A percentile compares a stretch with the other conserved stretches of the same genome.
These are phyloP conservation scores for Dendrolimus punctatus DNA, from an alignment of 1,140 invertebrate species.

Conservation along the genomic window DNA sequence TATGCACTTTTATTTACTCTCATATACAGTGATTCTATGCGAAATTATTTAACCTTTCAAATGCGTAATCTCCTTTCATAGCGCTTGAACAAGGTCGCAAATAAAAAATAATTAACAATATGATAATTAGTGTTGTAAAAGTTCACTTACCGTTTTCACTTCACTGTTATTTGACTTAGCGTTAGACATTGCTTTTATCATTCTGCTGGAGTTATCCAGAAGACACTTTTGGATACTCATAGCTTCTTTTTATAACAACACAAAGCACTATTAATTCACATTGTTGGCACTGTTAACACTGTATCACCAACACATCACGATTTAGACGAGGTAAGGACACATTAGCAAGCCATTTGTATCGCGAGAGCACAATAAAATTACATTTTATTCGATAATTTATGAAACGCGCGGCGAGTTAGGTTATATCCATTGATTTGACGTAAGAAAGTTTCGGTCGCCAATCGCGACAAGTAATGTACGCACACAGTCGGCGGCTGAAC, in stretches of 20 bases:
- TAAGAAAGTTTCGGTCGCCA: constrained; percentile 53
- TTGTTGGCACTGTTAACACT: constrained; percentile 25
- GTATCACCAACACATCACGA: constrained; percentile 32
- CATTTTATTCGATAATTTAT: constrained; percentile 34
- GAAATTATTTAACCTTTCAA: no score
- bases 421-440: constrained; percentile 70
- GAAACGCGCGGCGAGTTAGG: constrained; percentile 50
- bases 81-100: constrained; percentile 14
- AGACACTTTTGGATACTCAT: constrained; percentile 69
- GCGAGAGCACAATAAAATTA: constrained; percentile 29
- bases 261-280: constrained; percentile 40
- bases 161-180: constrained; percentile 56
- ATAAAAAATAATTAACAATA: constrained; percentile 2
- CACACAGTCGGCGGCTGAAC: constrained; percentile 20
- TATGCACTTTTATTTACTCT: no score
- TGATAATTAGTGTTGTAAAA: neutral
- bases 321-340: constrained; percentile 21
- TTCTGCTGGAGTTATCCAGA: constrained; percentile 65
- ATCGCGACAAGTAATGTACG: constrained; percentile 19
- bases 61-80: constrained; percentile 6
- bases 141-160: constrained; percentile 53
- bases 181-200: constrained; percentile 67
- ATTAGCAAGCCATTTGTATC: constrained; percentile 28
- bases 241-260: constrained; percentile 34
- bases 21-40: no score